phyloP scores from a whole-genome alignment of 2,888 invertebrate species.

The Trichopria drosophilae region DNA sequence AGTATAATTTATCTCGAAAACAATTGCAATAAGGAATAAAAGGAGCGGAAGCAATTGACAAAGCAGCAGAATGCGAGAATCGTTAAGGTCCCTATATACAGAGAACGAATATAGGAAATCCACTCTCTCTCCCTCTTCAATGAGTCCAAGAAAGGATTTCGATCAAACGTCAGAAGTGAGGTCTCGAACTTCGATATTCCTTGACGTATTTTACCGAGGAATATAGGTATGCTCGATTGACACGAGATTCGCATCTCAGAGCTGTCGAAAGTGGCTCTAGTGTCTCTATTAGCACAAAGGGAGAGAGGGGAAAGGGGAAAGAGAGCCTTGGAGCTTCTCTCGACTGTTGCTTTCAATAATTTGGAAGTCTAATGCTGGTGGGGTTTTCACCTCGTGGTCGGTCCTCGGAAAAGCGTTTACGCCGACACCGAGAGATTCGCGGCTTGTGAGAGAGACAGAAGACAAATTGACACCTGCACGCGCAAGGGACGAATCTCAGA shows the following conservation, averaged over 20 bases:
- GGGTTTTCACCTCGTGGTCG: slow-evolving; percentile 22
- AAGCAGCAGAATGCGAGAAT: too few species aligned
- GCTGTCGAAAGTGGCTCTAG: slow-evolving; percentile 41
- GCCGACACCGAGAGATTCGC: not conserved
- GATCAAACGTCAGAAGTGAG: too few species aligned
- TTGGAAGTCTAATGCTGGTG: slow-evolving; percentile 54
- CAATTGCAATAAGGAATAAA: too few species aligned
- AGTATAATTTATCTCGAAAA: too few species aligned
- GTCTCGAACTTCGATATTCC: too few species aligned
- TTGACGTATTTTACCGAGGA: too few species aligned
- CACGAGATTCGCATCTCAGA: slow-evolving; percentile 42
- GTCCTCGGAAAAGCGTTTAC: slow-evolving; percentile 25
- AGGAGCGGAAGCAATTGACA: too few species aligned
- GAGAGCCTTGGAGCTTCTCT: slow-evolving; percentile 33
- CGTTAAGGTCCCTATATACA: too few species aligned
- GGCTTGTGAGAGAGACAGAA: slow-evolving; percentile 12
- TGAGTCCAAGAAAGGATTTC: too few species aligned
- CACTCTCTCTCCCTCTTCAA: too few species aligned
- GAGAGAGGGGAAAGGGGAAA: slow-evolving; percentile 27
- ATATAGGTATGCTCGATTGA: too few species aligned
- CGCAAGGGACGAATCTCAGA: slow-evolving; percentile 36
- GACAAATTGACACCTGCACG: slow-evolving; percentile 51
- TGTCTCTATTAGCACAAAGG: slow-evolving; percentile 41
- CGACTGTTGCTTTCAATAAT: slow-evolving; percentile 56
- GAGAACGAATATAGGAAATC: too few species aligned